phyloP scores from a whole-genome alignment of 2,797 vertebrate species.

The Erethizon dorsatum region DNA sequence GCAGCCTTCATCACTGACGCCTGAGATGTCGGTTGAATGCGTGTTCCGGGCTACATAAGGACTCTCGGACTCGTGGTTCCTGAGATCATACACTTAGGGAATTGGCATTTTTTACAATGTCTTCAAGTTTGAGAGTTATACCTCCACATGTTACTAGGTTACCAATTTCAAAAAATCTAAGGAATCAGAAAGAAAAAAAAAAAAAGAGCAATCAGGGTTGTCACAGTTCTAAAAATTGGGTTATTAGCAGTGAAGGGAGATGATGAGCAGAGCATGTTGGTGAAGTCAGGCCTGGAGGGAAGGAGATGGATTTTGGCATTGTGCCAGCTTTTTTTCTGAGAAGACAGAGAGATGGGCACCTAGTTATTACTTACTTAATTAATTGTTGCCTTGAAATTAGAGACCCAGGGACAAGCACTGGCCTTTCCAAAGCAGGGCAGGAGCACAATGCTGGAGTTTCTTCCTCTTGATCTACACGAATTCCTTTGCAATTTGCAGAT shows the following conservation, averaged over 20 bases:
- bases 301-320: accelerated
- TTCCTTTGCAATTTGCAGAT: not conserved
- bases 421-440: not conserved
- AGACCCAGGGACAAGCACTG: not conserved
- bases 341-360: not conserved
- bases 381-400: not conserved
- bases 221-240: not conserved
- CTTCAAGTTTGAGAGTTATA: not conserved
- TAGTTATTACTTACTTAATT: not conserved
- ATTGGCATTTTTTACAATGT: not conserved
- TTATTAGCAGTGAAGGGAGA: accelerated
- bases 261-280: not conserved
- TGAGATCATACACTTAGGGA: not conserved
- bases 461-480: not conserved
- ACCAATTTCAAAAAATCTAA: not conserved
- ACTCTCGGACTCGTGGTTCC: not conserved
- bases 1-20: not conserved
- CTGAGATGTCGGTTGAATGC: not conserved
- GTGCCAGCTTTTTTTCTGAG: too few species aligned
- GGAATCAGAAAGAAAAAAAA: not conserved
- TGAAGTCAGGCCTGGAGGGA: not conserved
- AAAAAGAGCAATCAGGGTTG: not conserved
- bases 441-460: not conserved
- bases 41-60: not conserved
- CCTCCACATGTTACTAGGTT: not conserved